Conservation (phyloP, 2,888 invertebrate species). For the Patella depressa region DNA sequence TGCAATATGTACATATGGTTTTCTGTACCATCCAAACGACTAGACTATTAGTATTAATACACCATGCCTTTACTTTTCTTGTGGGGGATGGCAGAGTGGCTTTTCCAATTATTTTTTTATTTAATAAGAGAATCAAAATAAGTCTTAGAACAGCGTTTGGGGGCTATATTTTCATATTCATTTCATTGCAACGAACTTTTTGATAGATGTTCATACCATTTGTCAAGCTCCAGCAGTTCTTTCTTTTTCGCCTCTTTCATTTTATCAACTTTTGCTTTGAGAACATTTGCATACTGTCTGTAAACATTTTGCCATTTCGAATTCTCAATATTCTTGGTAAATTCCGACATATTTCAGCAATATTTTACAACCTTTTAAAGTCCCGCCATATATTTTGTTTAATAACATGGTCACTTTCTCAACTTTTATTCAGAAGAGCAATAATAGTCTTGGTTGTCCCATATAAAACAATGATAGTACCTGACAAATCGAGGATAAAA, state of each 20-base stretch:
- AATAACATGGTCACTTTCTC: too few species aligned
- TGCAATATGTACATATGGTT: too few species aligned
- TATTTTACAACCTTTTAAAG: too few species aligned
- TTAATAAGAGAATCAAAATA: too few species aligned
- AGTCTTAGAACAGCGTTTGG: background rate
- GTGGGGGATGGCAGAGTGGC: background rate
- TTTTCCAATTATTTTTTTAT: background rate
- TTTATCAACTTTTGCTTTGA: background rate
- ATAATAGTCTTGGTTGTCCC: too few species aligned
- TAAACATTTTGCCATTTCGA: background rate
- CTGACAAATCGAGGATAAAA: too few species aligned
- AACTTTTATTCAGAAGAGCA: too few species aligned
- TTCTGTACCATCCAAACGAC: too few species aligned
- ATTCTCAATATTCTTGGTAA: background rate
- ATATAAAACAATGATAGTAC: too few species aligned
- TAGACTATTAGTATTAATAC: too few species aligned
- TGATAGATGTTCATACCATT: background rate
- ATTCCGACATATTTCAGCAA: background rate
- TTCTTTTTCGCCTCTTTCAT: background rate
- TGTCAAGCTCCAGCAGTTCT: background rate
- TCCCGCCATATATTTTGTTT: too few species aligned
- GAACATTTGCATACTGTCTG: background rate
- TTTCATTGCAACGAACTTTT: background rate
- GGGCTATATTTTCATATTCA: background rate
- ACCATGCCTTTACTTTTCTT: background rate